Percentiles rank a stretch among this genome's conserved stretches.
phyloP scores from a whole-genome alignment of 2,113 vertebrate genomes.

The Coturnix japonica region DNA sequence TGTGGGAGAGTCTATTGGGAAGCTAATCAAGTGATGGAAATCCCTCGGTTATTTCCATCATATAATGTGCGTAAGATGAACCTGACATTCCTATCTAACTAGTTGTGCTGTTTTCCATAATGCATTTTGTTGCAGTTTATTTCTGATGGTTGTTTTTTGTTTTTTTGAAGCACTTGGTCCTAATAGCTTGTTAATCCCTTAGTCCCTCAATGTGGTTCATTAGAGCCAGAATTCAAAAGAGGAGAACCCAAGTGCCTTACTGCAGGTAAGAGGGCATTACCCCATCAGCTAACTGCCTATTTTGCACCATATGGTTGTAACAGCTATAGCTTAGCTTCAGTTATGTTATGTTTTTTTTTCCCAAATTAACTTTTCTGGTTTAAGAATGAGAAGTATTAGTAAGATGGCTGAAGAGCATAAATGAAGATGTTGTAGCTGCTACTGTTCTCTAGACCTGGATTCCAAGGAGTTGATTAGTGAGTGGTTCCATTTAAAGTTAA shows the following conservation, averaged over 20 bases:
- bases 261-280: not conserved
- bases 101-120: not conserved
- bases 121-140: not conserved
- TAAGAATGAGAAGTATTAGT: conserved; percentile 17
- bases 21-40: not conserved
- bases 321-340: not conserved
- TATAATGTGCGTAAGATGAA: not conserved
- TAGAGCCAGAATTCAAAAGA: not conserved
- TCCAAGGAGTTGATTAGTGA: not conserved
- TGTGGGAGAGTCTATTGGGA: not conserved
- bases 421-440: not conserved
- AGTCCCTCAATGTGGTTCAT: not conserved
- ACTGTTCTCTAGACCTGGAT: not conserved
- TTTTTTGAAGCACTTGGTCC: not conserved
- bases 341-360: not conserved
- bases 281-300: not conserved
- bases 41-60: not conserved
- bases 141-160: not conserved
- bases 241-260: not conserved
- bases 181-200: not conserved
- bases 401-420: not conserved
- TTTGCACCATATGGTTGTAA: not conserved
- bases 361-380: not conserved
- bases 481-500: not conserved
- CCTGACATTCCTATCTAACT: not conserved